These are phyloP conservation scores for mouse (Mus musculus) DNA, from an alignment of 2,113 vertebrate genomes.

Conservation along the genomic window GRCm39 chr9:93070001-93070500, in stretches of 20 bases:
- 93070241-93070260: not conserved
- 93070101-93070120: not conserved
- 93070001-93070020: not conserved
- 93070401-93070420: not conserved
- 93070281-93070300: not conserved
- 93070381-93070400: not conserved
- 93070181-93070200: not conserved
- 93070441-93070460: not conserved
- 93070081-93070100: not conserved
- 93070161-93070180: not conserved
- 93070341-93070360: not conserved
- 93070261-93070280: not conserved
- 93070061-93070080: not conserved
- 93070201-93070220: not conserved
- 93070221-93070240: not conserved
- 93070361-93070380: not conserved
- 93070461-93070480: no score
- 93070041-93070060: not conserved
- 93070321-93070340: not conserved
- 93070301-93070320: not conserved
- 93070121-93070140: not conserved
- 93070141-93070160: not conserved
- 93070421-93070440: not conserved
- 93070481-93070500: no score
- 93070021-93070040: not conserved